phyloP scores from a whole-genome alignment of 2,888 invertebrate genomes.

The Dromius quadrimaculatus region DNA sequence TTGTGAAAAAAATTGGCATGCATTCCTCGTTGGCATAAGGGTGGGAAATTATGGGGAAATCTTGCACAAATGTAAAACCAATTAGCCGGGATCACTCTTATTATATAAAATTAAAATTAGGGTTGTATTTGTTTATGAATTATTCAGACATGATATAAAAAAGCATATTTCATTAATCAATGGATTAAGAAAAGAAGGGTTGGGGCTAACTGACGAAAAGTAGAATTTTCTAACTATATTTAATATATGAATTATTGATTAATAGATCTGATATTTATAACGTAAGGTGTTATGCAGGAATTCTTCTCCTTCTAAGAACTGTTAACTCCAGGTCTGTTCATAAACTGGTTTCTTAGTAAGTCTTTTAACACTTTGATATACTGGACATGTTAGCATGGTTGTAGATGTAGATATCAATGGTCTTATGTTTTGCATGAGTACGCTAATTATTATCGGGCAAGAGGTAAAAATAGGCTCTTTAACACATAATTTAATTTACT shows the following conservation, averaged over 20 bases:
- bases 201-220: too few relatives aligned
- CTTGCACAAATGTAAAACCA: too few relatives aligned
- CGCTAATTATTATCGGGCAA: constrained; percentile 5
- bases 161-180: too few relatives aligned
- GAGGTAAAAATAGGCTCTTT: neutral
- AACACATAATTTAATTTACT: neutral
- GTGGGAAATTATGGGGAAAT: too few relatives aligned
- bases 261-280: constrained; percentile 14
- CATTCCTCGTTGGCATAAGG: too few relatives aligned
- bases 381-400: constrained; percentile 4
- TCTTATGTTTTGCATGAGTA: constrained; percentile 5
- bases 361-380: neutral
- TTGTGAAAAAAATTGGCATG: too few relatives aligned
- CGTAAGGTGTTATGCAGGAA: constrained; percentile 13
- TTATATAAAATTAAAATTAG: too few relatives aligned
- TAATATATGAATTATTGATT: neutral
- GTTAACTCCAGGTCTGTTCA: constrained; percentile 8
- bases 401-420: constrained; percentile 9
- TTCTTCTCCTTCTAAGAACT: neutral
- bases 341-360: constrained; percentile 15
- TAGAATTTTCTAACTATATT: neutral
- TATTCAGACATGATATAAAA: too few relatives aligned
- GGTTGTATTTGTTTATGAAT: too few relatives aligned
- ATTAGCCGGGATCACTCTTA: too few relatives aligned
- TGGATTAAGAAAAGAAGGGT: too few relatives aligned